Evolutionary conservation across 1,140 invertebrate species (phyloP), one percentile per base, ranked within the genome.

Genomic region (Panagrolaimus sp.): DNA sequence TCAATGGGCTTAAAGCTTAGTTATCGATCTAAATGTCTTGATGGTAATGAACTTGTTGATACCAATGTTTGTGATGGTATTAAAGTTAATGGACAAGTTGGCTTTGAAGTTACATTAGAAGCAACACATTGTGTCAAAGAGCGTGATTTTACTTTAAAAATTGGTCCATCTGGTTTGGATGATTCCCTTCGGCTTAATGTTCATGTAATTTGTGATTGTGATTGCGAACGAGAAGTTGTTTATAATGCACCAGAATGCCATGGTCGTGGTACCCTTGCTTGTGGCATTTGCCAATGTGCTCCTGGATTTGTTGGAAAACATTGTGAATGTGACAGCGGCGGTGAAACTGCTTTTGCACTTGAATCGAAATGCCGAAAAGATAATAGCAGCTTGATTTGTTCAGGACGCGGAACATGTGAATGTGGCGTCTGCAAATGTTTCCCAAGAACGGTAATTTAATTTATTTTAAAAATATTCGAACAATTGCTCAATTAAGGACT

Each of bases 231-330:
- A 13, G 75, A 82, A 43, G 79, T 79, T n/a, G 66, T 77, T 25
- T 66, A 72, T 43, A 74, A 78, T 66, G 74, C 78, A 13, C 70
- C 75, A 9, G 68, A 78, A 71, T 75, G 79, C 72, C 38, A 76
- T 45, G 75, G 74, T 16, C 74, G 80, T 69, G 84, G 84, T 38
- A 85, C 84, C 57, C 74, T 84, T 68, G 89, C 89, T 79, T 96
- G 93, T 84, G 93, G 93, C 53, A 88, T 93, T 72, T 96, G 93
- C 81, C 87, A 89, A 70, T 96, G 93, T 84, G 84, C 89, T 70
- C 84, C 88, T 7, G 87, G 87, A 45, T 88, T 88, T 76, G 92
- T 91, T 82, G 93, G 93, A 57, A 88, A 89, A 76, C 87, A 85
- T 64, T 96, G 93, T 84, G 91, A 96, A 84, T 96, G 93, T 81